These are phyloP conservation scores for Liolophura sinensis DNA, from an alignment of 1,140 invertebrate genomes.

Conservation along the genomic window DNA sequence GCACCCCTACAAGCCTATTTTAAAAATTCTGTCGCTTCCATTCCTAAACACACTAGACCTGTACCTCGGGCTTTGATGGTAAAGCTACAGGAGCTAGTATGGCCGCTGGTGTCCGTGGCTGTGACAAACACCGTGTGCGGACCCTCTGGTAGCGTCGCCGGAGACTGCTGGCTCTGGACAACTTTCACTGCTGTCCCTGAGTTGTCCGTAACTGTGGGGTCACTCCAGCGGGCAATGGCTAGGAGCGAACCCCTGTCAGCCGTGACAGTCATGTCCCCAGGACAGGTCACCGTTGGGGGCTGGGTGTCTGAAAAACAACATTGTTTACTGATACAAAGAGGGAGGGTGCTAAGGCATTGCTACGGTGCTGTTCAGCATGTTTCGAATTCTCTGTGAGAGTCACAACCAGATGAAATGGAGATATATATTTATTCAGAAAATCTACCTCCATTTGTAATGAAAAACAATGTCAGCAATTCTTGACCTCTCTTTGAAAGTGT, in stretches of 20 bases:
- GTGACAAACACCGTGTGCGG: conserved; percentile 26
- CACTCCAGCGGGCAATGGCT: conserved; percentile 23
- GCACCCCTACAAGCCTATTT: too few relatives aligned
- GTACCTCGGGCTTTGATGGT: conserved; percentile 32
- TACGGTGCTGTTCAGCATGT: too few relatives aligned
- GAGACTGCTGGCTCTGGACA: conserved; percentile 25
- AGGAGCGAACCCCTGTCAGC: conserved; percentile 21
- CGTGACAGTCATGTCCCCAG: conserved; percentile 16
- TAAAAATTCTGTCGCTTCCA: too few relatives aligned
- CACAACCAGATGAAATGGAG: too few relatives aligned
- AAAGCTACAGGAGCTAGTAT: conserved; percentile 27
- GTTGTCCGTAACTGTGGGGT: conserved; percentile 23
- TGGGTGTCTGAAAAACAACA: conserved; percentile 18
- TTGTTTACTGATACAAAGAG: too few relatives aligned
- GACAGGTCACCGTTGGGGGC: conserved; percentile 25
- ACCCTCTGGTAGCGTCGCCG: conserved; percentile 28
- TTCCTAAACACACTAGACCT: neutral
- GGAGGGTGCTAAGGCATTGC: too few relatives aligned
- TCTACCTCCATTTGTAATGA: too few relatives aligned
- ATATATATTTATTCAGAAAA: too few relatives aligned
- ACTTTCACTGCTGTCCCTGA: conserved; percentile 20
- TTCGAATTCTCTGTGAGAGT: too few relatives aligned
- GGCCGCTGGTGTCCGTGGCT: conserved; percentile 24
- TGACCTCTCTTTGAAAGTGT: too few relatives aligned
- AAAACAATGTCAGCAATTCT: too few relatives aligned